Base-by-base conservation (phyloP, 2,113 vertebrate genomes). In the Calyptomena viridis region DNA sequence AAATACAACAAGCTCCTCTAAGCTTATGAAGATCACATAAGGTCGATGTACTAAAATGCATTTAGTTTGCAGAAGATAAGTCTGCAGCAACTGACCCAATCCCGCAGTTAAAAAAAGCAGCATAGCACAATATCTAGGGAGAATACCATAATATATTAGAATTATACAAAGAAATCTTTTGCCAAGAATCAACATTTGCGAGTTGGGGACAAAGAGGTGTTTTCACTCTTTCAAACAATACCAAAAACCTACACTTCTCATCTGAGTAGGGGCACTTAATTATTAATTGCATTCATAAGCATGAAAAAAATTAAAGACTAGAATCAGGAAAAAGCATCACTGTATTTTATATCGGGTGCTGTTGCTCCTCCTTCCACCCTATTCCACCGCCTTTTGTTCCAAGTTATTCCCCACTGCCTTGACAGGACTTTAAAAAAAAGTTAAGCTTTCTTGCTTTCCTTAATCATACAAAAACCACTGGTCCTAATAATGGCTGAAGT, bases 81-180 rank as follows among this genome's bases (percentile, higher is more conserved):
- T 55, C 85, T 89, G 49, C 62, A 98, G 90, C 53, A 98, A 90
- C 75, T 98, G 98, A 19, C 98, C 98, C 88, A 98, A 44, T 42
- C 98, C 98, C 60, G 74, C 97, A 28, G 96, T 96, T 91, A 98
- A 55, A 90, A 98, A 58, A 30, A 98, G 27, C 96, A 98, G 74
- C 95, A 94, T 92, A 44, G 98, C 98, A 69, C 97, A 98, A 52
- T 98, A 98, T 44, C 98, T 98, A 77, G 78, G 24, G 76, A 67
- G 62, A 96, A 95, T 42, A 76, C 1, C 69, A 71, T 4, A 24
- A 60, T 15, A 62, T 28, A 66, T 93, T 81, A 94, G 80, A 73
- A 77, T 53, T 67, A 63, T 14, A 82, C 8, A 83, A 64, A 18
- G 8, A 72, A n/a, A 59, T 40, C 7, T 73, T 78, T 75, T 79